These are phyloP conservation scores for Tupaia tana DNA, from an alignment of 2,113 vertebrate genomes.

Conservation along the genomic window DNA sequence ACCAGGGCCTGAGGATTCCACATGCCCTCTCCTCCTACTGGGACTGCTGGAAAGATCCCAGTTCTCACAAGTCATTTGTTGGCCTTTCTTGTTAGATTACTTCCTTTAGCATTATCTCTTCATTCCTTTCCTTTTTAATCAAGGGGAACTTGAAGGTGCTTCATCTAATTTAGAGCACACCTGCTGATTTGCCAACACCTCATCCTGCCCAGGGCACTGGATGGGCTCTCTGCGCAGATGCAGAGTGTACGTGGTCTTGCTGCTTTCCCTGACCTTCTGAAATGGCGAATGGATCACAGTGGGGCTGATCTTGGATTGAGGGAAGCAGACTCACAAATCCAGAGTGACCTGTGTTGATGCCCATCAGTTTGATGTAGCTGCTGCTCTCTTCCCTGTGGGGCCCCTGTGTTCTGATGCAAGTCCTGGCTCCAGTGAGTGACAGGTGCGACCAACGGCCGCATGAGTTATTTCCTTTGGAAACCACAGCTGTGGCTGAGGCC, in stretches of 20 bases:
- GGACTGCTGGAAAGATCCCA: not conserved
- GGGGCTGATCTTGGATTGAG: not conserved
- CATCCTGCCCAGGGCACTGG: not conserved
- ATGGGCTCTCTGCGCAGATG: not conserved
- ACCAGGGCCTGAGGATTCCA: not conserved
- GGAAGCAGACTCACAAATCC: not conserved
- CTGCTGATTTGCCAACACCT: not conserved
- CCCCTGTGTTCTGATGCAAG: slow-evolving; percentile 71
- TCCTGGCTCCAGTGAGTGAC: slow-evolving; percentile 77
- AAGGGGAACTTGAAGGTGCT: not conserved
- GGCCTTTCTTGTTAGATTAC: slow-evolving; percentile 15
- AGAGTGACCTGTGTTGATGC: slow-evolving; percentile 32
- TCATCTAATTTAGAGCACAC: not conserved
- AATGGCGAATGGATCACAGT: not conserved
- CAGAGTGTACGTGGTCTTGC: not conserved
- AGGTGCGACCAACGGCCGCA: slow-evolving; percentile 79
- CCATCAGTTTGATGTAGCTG: slow-evolving; percentile 54
- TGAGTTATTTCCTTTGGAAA: slow-evolving; percentile 84
- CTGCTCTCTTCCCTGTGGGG: slow-evolving; percentile 62
- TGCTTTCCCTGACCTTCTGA: slow-evolving; percentile 19
- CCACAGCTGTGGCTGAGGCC: slow-evolving; percentile 82
- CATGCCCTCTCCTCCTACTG: not conserved
- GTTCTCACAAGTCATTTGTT: not conserved
- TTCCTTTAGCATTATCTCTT: not conserved
- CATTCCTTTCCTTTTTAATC: slow-evolving; percentile 31